Conservation (phyloP, 2,113 vertebrate genomes). For the Turnix velox region DNA sequence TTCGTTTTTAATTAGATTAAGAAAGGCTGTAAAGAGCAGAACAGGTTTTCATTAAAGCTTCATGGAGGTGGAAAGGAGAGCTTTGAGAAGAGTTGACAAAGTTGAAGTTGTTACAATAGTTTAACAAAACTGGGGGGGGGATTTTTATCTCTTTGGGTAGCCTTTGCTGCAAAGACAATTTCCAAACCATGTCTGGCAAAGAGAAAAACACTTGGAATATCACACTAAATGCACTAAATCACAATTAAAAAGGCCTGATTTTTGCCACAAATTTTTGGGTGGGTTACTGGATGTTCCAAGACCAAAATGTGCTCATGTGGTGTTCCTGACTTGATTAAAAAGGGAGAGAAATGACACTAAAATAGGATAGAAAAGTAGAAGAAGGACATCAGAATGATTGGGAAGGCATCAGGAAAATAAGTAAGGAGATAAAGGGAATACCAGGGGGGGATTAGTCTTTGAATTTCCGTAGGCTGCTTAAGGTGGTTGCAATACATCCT, state of each 20-base stretch:
- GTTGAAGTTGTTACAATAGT: background rate
- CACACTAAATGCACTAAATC: background rate
- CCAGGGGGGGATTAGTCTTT: fast-evolving
- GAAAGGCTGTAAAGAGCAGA: background rate
- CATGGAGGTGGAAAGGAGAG: background rate
- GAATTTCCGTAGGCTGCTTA: background rate
- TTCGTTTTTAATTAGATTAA: background rate
- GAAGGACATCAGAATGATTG: background rate
- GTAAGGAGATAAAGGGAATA: background rate
- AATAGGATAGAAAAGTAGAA: background rate
- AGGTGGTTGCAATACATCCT: background rate
- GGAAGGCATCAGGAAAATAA: background rate
- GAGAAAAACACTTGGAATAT: background rate
- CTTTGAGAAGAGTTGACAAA: background rate
- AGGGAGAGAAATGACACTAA: fast-evolving
- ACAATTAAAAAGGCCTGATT: fast-evolving
- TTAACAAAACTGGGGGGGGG: background rate
- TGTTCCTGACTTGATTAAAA: background rate
- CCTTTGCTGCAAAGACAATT: background rate
- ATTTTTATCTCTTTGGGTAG: background rate
- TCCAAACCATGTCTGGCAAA: background rate
- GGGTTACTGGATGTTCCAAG: background rate
- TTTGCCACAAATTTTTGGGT: background rate
- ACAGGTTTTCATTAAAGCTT: background rate
- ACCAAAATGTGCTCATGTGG: background rate